Evolutionary conservation across 1,140 invertebrate species (phyloP).

Genomic region (Megathymus violae): DNA sequence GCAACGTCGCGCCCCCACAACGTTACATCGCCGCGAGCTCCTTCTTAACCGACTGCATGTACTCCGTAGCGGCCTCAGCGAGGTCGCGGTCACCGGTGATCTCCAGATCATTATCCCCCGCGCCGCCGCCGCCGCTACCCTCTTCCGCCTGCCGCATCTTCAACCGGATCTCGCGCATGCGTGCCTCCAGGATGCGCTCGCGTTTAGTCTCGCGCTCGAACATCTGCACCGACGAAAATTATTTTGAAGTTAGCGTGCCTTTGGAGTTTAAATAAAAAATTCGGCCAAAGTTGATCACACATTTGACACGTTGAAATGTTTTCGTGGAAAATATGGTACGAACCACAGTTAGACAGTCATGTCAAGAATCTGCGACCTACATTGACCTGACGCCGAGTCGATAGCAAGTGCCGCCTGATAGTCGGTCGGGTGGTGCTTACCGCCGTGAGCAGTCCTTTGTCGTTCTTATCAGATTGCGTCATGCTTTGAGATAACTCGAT

Average conservation of each 20-base stretch:
- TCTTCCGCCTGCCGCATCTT: constrained; percentile 81
- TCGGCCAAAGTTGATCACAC: too few species aligned
- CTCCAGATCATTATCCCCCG: constrained; percentile 47
- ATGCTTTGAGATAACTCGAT: constrained; percentile 94
- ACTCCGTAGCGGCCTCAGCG: constrained; percentile 63
- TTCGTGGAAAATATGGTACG: too few species aligned
- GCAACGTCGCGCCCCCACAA: too few species aligned
- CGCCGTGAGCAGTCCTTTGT: constrained; percentile 92
- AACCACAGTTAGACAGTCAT: too few species aligned
- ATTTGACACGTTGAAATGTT: too few species aligned
- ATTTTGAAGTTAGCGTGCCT: constrained; percentile 8
- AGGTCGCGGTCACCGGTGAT: constrained; percentile 62
- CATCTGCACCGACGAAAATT: constrained; percentile 81
- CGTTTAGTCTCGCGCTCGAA: constrained; percentile 95
- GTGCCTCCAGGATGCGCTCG: constrained; percentile 96
- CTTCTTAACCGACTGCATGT: constrained; percentile 54
- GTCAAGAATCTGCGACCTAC: too few species aligned
- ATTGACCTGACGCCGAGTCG: too few species aligned
- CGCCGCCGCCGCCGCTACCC: constrained; percentile 40
- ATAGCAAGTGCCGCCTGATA: too few species aligned
- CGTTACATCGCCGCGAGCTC: constrained; percentile 56
- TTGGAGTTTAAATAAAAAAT: too few species aligned
- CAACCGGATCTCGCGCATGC: constrained; percentile 90
- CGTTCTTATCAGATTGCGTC: constrained; percentile 90
- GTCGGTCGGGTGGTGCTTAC: constrained; percentile 83